A percentile compares a stretch with the other conserved stretches of the same genome.
Evolutionary conservation across 2,888 invertebrate species (phyloP).

Genomic region (Rhingia campestris): DNA sequence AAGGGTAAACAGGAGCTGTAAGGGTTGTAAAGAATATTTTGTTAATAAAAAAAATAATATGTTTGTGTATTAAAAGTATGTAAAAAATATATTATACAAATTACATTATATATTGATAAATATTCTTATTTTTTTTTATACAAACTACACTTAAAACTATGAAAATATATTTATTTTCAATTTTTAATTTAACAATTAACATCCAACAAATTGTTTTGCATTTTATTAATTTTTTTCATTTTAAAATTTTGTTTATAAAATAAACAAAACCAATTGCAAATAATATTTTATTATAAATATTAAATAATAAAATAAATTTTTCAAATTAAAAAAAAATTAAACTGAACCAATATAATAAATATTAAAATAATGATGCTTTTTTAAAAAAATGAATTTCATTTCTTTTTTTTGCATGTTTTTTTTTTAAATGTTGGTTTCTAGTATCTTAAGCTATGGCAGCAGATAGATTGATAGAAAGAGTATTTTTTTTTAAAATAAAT

Average conservation of each 20-base stretch:
- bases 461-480: constrained; percentile 57
- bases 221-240: constrained; percentile 10
- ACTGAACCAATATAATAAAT: constrained; percentile 72
- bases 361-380: constrained; percentile 63
- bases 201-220: constrained; percentile 33
- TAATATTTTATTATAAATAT: constrained; percentile 46
- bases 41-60: constrained; percentile 20
- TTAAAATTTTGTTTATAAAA: constrained; percentile 26
- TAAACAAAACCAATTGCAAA: constrained; percentile 20
- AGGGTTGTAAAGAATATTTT: not conserved
- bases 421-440: constrained; percentile 8
- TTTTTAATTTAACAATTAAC: constrained; percentile 30
- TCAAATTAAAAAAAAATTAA: constrained; percentile 52
- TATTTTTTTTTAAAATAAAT: constrained; percentile 16
- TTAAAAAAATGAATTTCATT: constrained; percentile 41
- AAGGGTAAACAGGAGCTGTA: constrained; percentile 27
- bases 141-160: constrained; percentile 45
- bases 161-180: constrained; percentile 32
- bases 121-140: constrained; percentile 35
- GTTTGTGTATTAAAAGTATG: constrained; percentile 43
- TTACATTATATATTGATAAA: constrained; percentile 48
- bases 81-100: constrained; percentile 55
- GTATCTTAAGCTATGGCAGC: constrained; percentile 73
- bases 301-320: constrained; percentile 25
- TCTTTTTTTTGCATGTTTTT: constrained; percentile 21